These are phyloP conservation scores for Gymnarchus niloticus DNA, from an alignment of 2,113 vertebrate genomes.

Conservation along the genomic window DNA sequence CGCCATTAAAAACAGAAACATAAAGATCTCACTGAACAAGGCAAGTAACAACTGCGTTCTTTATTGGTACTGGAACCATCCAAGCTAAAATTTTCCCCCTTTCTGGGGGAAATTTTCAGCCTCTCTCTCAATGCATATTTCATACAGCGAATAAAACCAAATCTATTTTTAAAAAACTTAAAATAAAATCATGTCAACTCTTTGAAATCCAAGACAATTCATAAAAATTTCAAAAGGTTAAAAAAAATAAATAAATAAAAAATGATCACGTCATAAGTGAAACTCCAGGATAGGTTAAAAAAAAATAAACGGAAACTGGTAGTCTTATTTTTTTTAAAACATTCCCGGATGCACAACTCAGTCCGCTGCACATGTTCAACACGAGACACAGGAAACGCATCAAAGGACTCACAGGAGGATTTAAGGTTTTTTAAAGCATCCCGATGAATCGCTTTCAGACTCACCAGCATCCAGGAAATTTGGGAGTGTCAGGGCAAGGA, in stretches of 20 bases:
- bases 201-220: slow-evolving; percentile 9
- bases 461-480: slow-evolving; percentile 80
- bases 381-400: background rate
- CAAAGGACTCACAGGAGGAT: background rate
- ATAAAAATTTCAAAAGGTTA: slow-evolving; percentile 2
- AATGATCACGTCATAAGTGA: background rate
- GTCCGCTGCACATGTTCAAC: background rate
- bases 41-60: background rate
- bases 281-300: background rate
- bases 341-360: background rate
- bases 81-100: background rate
- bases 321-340: background rate
- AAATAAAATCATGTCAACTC: slow-evolving; percentile 3
- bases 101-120: background rate
- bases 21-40: background rate
- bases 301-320: background rate
- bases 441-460: slow-evolving; percentile 29
- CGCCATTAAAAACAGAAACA: background rate
- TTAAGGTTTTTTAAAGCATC: background rate
- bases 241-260: background rate
- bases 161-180: slow-evolving; percentile 5
- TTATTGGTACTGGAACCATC: slow-evolving; percentile 3
- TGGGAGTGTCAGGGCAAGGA: slow-evolving; percentile 81
- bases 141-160: background rate
- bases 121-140: background rate